phyloP scores from a whole-genome alignment of 2,113 vertebrate species.

The Paedocypris sp. region DNA sequence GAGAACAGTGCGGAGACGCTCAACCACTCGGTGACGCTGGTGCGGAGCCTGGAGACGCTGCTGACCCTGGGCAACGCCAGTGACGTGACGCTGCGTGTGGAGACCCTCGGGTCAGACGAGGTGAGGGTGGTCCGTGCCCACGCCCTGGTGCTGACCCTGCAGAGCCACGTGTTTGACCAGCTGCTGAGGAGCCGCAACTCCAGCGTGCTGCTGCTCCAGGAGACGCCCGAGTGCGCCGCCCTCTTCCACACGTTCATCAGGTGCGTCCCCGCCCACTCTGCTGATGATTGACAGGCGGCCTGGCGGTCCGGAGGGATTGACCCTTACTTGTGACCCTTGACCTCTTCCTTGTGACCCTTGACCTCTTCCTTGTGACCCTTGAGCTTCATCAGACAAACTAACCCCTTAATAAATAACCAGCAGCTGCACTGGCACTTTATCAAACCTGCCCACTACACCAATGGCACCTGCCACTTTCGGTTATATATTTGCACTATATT shows the following conservation, averaged over 20 bases:
- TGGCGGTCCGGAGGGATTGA: too few relatives aligned
- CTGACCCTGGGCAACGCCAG: slow-evolving; percentile 65
- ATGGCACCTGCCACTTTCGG: too few relatives aligned
- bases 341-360: too few relatives aligned
- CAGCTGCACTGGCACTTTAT: too few relatives aligned
- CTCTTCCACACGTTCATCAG: slow-evolving; percentile 77
- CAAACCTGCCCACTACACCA: too few relatives aligned
- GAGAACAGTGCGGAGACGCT: slow-evolving; percentile 66
- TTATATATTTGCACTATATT: too few relatives aligned
- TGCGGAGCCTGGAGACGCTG: slow-evolving; percentile 72
- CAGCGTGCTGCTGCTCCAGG: slow-evolving; percentile 50
- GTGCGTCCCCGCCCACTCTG: slow-evolving; percentile 30
- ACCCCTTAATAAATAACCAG: too few relatives aligned
- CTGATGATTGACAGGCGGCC: not conserved
- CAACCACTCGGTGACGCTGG: slow-evolving; percentile 80
- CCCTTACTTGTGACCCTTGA: too few relatives aligned
- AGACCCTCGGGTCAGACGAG: slow-evolving; percentile 57
- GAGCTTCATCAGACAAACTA: too few relatives aligned
- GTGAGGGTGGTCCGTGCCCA: slow-evolving; percentile 70
- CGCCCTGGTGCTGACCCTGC: slow-evolving; percentile 69
- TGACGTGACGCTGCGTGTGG: slow-evolving; percentile 63
- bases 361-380: too few relatives aligned
- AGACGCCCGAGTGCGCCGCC: slow-evolving; percentile 52
- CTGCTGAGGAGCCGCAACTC: slow-evolving; percentile 62
- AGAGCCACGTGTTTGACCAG: slow-evolving; percentile 66